Evolutionary conservation across 2,888 invertebrate species (phyloP), one percentile per base, ranked within the genome.

Genomic region (Eumacrocentrus americanus): DNA sequence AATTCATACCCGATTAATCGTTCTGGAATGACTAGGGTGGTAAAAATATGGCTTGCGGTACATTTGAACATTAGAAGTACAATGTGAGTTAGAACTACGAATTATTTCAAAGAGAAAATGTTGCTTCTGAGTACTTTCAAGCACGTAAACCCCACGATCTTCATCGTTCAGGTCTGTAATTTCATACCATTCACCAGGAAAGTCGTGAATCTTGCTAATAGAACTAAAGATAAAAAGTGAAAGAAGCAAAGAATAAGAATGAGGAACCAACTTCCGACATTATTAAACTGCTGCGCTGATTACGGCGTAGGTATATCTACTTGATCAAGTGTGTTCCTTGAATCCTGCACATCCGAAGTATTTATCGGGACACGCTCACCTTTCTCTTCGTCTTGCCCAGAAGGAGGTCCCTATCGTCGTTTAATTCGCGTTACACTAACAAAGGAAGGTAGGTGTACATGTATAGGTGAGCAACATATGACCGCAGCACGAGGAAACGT

Each of bases 291-390:
- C 23, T 12, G 14, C 6, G 23, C 44, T 44, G 50, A 61, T 54
- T 58, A 54, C 48, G 54, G 25, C 37, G n/a, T 35, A 23, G n/a
- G n/a, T n/a, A n/a, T n/a, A n/a, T n/a, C n/a, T n/a, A n/a, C n/a
- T n/a, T n/a, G n/a, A n/a, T n/a, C n/a, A n/a, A n/a, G n/a, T n/a
- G n/a, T 11, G 37, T 18, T 40, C 29, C 29, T 25, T 37, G 37
- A 57, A 61, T 40, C 48, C 44, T 55, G 46, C 14, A 55, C 53
- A 62, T 56, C 34, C 25, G 37, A 52, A 57, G 55, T 62, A 61
- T 64, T 66, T 62, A 64, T 55, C 38, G 47, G 52, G 20, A 47
- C 20, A 44, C 44, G 44, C 22, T 29, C 29, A 29, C 4, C 5
- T 23, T 38, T 23, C 14, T 7, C 37, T 38, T 18, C n/a, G n/a